Percentiles rank a stretch among this genome's conserved stretches.
Evolutionary conservation across 2,888 invertebrate species (phyloP).

Genomic region (Torymus aiolomorphi): DNA sequence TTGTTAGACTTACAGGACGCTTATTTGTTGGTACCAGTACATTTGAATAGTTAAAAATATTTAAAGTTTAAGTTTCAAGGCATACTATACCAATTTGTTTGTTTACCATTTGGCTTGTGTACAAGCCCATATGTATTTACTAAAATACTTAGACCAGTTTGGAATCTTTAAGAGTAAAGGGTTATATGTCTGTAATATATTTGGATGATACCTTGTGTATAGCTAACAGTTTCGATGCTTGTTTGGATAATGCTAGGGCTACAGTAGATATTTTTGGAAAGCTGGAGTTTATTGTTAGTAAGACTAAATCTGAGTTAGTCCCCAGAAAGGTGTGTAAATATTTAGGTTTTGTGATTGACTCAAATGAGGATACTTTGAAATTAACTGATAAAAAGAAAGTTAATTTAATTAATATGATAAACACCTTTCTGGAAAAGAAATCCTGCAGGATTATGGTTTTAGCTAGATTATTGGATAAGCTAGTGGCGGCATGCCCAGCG

Average conservation of each 20-base stretch:
- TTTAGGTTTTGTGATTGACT: not conserved
- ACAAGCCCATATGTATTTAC: not conserved
- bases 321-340: not conserved
- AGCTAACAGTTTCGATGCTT: not conserved
- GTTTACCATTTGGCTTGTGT: not conserved
- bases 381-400: no score
- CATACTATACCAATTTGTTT: not conserved
- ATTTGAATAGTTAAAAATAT: not conserved
- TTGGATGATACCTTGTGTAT: not conserved
- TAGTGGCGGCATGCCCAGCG: no score
- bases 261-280: not conserved
- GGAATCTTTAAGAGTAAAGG: not conserved
- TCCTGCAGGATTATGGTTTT: no score
- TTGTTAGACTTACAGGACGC: constrained; percentile 1
- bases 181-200: not conserved
- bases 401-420: no score
- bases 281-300: not conserved
- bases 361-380: not conserved
- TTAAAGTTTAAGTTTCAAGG: not conserved
- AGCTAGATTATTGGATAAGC: no score
- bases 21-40: not conserved
- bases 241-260: not conserved
- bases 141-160: not conserved
- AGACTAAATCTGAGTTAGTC: not conserved
- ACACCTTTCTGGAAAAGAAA: no score